Percentiles rank a stretch among this genome's conserved stretches.
Evolutionary conservation across 2,797 vertebrate species (phyloP).

Genomic region (Hemibagrus guttatus): DNA sequence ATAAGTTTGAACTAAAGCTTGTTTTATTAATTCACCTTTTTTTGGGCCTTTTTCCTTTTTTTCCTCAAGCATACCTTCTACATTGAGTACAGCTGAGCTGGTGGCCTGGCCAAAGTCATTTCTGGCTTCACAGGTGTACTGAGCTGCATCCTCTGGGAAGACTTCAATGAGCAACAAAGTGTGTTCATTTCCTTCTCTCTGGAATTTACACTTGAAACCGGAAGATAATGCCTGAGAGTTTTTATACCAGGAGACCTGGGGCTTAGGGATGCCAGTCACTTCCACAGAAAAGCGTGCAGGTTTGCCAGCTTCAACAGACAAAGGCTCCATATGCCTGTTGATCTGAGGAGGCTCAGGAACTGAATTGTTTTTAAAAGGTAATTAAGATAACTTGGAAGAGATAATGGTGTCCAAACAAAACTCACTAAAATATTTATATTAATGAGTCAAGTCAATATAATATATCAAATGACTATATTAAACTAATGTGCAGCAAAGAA

Average conservation of each 20-base stretch:
- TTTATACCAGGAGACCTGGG: constrained; percentile 93
- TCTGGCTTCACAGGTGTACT: constrained; percentile 92
- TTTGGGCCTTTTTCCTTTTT: not conserved
- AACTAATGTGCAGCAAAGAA: not conserved
- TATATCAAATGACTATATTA: not conserved
- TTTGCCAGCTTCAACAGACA: constrained; percentile 90
- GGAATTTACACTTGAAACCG: constrained; percentile 96
- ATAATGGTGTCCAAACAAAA: not conserved
- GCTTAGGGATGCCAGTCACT: constrained; percentile 87
- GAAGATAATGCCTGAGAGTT: constrained; percentile 89
- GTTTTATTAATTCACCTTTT: not conserved
- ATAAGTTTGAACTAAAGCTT: not conserved
- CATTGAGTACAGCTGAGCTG: constrained; percentile 87
- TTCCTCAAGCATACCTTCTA: constrained; percentile 82
- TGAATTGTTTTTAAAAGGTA: constrained; percentile 60
- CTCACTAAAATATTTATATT: not conserved
- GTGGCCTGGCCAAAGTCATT: constrained; percentile 88
- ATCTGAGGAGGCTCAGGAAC: constrained; percentile 91
- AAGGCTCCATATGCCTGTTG: constrained; percentile 87
- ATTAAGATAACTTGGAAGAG: constrained; percentile 7
- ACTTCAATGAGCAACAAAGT: constrained; percentile 91
- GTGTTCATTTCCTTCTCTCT: constrained; percentile 88
- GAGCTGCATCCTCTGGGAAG: constrained; percentile 92
- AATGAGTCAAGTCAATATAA: not conserved
- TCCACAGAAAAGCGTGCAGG: constrained; percentile 90